A percentile compares a stretch with the other conserved stretches of the same genome.
Evolutionary conservation across 1,140 invertebrate species (phyloP).

Genomic region (Sesamia nonagrioides): DNA sequence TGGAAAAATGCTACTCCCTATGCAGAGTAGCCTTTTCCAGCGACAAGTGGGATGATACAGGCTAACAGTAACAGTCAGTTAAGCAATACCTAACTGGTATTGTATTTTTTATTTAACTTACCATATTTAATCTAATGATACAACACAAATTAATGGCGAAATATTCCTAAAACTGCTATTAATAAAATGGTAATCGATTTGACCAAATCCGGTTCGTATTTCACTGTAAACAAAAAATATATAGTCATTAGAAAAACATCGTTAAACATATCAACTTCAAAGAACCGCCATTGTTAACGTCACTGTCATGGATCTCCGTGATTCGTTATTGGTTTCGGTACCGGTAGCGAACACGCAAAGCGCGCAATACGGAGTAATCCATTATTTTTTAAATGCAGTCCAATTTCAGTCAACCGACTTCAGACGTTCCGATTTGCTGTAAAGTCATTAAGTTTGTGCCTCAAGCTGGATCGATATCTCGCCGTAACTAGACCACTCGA

Average conservation of each 20-base stretch:
- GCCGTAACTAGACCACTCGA: not conserved
- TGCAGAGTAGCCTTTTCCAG: too few species aligned
- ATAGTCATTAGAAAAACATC: not conserved
- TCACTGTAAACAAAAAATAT: not conserved
- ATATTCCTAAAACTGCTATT: too few species aligned
- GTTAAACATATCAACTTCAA: not conserved
- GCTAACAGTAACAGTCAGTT: too few species aligned
- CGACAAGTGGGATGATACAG: too few species aligned
- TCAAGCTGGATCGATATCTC: conserved; percentile 7
- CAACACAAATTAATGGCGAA: too few species aligned
- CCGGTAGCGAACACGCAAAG: conserved; percentile 1
- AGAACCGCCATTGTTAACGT: not conserved
- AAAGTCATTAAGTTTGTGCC: conserved; percentile 4
- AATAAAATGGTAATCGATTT: too few species aligned
- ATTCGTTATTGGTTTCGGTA: not conserved
- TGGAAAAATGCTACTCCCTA: too few species aligned
- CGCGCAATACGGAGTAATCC: not conserved
- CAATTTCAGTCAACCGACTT: conserved; percentile 22
- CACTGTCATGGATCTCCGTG: not conserved
- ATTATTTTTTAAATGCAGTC: conserved; percentile 28
- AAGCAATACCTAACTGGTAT: too few species aligned
- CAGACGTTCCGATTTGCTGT: not conserved
- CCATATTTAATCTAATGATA: too few species aligned
- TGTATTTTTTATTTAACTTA: too few species aligned
- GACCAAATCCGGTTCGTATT: too few species aligned